phyloP scores from a whole-genome alignment of 1,140 invertebrate species.

The Drosophila oshimai region DNA sequence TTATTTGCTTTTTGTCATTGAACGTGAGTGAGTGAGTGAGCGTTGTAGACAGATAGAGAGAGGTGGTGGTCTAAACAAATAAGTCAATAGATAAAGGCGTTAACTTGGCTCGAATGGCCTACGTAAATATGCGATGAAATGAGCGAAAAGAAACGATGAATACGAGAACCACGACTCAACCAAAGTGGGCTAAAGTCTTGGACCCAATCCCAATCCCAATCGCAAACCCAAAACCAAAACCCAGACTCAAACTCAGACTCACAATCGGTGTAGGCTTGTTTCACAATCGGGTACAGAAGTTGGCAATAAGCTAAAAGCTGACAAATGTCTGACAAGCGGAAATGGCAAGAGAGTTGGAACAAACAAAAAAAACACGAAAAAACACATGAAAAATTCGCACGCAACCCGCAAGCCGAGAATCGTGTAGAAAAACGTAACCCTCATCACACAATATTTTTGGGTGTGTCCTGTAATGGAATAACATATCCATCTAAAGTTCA shows the following conservation, averaged over 20 bases:
- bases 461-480: constrained; percentile 3
- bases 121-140: constrained; percentile 77
- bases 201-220: constrained; percentile 11
- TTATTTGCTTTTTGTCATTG: constrained; percentile 72
- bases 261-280: constrained; percentile 61
- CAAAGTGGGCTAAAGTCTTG: constrained; percentile 24
- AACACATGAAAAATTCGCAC: constrained; percentile 16
- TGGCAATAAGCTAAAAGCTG: constrained; percentile 77
- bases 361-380: constrained; percentile 36
- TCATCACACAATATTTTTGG: background rate
- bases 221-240: background rate
- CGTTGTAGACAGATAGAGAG: constrained; percentile 28
- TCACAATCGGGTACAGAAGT: constrained; percentile 52
- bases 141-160: constrained; percentile 47
- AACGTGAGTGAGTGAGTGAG: constrained; percentile 50
- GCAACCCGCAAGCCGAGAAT: background rate
- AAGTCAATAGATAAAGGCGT: constrained; percentile 79
- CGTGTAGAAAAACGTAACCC: background rate
- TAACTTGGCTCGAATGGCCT: constrained; percentile 74
- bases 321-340: constrained; percentile 80
- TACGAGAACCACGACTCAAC: background rate
- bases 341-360: constrained; percentile 56
- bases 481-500: background rate
- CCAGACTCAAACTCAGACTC: constrained; percentile 17
- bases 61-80: constrained; percentile 58